phyloP scores from a whole-genome alignment of 2,888 invertebrate species.

The Proisotoma minuta region DNA sequence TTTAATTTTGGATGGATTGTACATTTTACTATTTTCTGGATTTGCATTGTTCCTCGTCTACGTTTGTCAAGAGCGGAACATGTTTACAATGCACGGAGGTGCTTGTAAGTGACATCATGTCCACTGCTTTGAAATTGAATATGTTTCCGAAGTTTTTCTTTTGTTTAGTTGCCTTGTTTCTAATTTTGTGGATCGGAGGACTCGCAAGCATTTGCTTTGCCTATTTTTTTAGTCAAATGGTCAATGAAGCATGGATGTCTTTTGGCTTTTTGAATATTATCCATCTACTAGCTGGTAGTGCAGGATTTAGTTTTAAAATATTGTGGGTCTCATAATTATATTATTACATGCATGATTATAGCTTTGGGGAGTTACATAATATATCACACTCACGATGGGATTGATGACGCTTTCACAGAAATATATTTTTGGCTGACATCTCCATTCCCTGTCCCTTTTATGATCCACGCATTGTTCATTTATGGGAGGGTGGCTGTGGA shows the following conservation, averaged over 20 bases:
- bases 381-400: slow-evolving; percentile 16
- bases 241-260: slow-evolving; percentile 12
- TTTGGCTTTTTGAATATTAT: slow-evolving; percentile 27
- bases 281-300: slow-evolving; percentile 21
- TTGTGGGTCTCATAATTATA: too few relatives aligned
- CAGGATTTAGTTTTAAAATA: background rate
- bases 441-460: slow-evolving; percentile 25
- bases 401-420: slow-evolving; percentile 8
- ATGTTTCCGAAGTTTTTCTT: background rate
- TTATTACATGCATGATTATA: background rate
- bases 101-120: slow-evolving; percentile 1
- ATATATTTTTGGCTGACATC: slow-evolving; percentile 18
- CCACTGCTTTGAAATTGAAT: background rate
- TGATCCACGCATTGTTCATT: slow-evolving; percentile 21
- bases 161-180: slow-evolving; percentile 15
- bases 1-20: slow-evolving; percentile 15
- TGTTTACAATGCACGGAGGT: slow-evolving; percentile 21
- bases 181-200: slow-evolving; percentile 12
- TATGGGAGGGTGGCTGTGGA: slow-evolving; percentile 17
- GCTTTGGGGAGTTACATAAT: slow-evolving; percentile 19
- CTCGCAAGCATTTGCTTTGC: slow-evolving; percentile 15
- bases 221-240: slow-evolving; percentile 19
- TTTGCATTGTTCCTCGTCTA: slow-evolving; percentile 9
- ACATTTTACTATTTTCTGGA: slow-evolving; percentile 5
- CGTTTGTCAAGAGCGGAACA: slow-evolving; percentile 13